Percentiles rank a stretch among this genome's conserved stretches.
Evolutionary conservation across 2,113 vertebrate species (phyloP).

Genomic region (Chiloscyllium plagiosum): DNA sequence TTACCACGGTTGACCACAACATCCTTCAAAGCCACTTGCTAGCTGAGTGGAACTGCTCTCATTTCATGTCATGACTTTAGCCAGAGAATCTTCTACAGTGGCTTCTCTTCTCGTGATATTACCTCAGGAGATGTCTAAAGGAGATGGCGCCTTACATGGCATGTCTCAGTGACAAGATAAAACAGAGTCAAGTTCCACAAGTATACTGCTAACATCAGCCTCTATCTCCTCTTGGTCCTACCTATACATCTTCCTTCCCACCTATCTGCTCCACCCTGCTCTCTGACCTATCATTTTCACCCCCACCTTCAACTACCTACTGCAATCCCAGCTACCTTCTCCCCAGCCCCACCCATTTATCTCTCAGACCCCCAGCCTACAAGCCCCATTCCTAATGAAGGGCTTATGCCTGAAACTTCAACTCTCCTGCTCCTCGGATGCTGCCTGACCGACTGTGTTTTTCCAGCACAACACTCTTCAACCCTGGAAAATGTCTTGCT

Average conservation of each 20-base stretch:
- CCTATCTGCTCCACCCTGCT: too few relatives aligned
- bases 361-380: too few relatives aligned
- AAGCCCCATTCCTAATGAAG: too few relatives aligned
- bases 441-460: too few relatives aligned
- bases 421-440: too few relatives aligned
- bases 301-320: too few relatives aligned
- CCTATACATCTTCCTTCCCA: too few relatives aligned
- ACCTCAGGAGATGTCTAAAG: neutral
- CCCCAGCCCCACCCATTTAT: too few relatives aligned
- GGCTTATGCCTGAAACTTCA: too few relatives aligned
- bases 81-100: neutral
- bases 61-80: neutral
- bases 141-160: neutral
- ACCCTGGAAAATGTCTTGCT: neutral
- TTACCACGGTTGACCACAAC: neutral
- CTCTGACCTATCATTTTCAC: too few relatives aligned
- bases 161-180: neutral
- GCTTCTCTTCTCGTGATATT: neutral
- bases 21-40: neutral
- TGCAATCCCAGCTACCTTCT: too few relatives aligned
- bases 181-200: neutral
- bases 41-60: neutral
- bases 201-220: neutral
- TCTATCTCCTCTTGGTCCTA: neutral
- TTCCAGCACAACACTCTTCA: too few relatives aligned